phyloP scores from a whole-genome alignment of 2,113 vertebrate species.

The Cavia aperea region DNA sequence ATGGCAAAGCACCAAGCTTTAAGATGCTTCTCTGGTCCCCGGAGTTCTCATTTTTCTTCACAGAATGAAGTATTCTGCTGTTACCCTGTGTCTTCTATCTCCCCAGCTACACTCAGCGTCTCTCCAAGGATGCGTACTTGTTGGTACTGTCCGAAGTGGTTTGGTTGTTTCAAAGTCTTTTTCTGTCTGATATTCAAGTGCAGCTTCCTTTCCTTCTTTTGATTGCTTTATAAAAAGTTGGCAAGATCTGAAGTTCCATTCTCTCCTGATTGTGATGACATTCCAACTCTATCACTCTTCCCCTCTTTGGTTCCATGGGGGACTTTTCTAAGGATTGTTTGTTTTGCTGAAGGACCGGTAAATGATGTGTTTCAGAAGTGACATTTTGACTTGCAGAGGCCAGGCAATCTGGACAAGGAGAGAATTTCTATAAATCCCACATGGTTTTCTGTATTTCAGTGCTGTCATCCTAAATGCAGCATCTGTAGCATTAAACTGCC shows the following conservation, averaged over 20 bases:
- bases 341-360: constrained; percentile 70
- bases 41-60: neutral
- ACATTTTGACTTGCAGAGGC: constrained; percentile 73
- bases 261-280: neutral
- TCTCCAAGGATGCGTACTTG: neutral
- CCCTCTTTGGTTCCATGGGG: neutral
- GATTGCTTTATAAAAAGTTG: constrained; percentile 17
- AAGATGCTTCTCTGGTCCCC: neutral
- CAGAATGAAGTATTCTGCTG: neutral
- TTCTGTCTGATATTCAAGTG: neutral
- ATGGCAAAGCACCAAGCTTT: neutral
- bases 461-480: constrained; percentile 77
- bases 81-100: neutral
- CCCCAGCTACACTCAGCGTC: neutral
- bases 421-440: constrained; percentile 75
- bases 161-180: constrained; percentile 8
- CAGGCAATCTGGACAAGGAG: constrained; percentile 75
- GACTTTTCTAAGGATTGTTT: constrained; percentile 56
- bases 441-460: constrained; percentile 75
- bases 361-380: constrained; percentile 74
- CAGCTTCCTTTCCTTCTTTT: neutral
- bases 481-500: constrained; percentile 77
- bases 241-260: neutral
- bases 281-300: constrained; percentile 29
- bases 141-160: neutral